Evolutionary conservation across 2,888 invertebrate genomes (phyloP), one percentile per base, ranked within the genome.

Genomic region (Macrophya alboannulata): DNA sequence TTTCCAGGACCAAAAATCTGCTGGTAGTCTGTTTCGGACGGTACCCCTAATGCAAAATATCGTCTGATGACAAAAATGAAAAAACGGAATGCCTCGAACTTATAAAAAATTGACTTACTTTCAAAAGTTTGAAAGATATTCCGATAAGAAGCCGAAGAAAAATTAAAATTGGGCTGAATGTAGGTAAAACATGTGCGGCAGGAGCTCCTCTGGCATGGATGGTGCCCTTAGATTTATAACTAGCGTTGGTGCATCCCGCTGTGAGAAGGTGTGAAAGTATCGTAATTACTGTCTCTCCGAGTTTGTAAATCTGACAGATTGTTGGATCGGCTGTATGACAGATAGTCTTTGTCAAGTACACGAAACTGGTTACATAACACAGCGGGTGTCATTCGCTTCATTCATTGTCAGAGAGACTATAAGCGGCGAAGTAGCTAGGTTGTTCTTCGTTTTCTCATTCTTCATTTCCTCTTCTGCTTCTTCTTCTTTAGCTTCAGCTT

Each of bases 361-460:
- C 72, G 25, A 74, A 74, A 45, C 72, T 74, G 43, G 45, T 45
- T 74, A 45, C 43, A 43, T 74, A 40, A 74, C 45, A 45, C 43
- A 45, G 72, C 72, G 43, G 72, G 72, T 45, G 72, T 74, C 72
- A 74, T 74, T 74, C 72, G 10, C 72, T 74, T 74, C 21, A 10
- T 45, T 74, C 72, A 74, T 45, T 45, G 72, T 74, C 72, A 45
- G 6, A 43, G 43, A 71, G 37, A 71, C 37, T 74, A 68, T 45
- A 45, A 9, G 43, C 45, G n/a, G 72, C 71, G n/a, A 31, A 40
- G 31, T 12, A 25, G 25, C 25, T 15, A 51, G 15, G 4, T 9
- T 76, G 85, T 87, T 81, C 68, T 85, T 86, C 84, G 85, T 45
- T 59, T 72, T 65, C 79, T 65, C 72, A 31, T 40, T 82, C 77